A percentile compares a stretch with the other conserved stretches of the same genome.
These are phyloP conservation scores for Chelonia mydas DNA, from an alignment of 2,797 vertebrate species.

Conservation along the genomic window DNA sequence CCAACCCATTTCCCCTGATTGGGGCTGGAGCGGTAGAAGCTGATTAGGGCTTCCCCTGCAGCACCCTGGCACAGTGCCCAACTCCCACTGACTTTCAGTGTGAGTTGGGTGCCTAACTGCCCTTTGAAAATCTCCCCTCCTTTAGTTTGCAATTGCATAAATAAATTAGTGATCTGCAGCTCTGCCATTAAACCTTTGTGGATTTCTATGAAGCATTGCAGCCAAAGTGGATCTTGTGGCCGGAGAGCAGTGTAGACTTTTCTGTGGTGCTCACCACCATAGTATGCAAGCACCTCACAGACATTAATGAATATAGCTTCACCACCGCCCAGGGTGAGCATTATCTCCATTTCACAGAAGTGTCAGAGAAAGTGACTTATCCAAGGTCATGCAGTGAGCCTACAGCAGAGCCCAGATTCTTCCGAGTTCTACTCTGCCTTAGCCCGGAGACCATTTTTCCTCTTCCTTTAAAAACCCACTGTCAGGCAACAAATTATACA, in stretches of 20 bases:
- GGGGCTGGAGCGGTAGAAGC: no score
- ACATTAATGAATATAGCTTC: not conserved
- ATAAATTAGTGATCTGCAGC: not conserved
- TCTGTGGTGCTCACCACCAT: not conserved
- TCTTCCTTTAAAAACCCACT: constrained; percentile 31
- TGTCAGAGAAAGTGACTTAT: not conserved
- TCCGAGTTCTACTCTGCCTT: not conserved
- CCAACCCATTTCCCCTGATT: no score
- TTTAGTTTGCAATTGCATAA: not conserved
- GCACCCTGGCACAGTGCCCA: not conserved
- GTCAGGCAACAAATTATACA: constrained; percentile 3
- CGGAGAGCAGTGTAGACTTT: not conserved
- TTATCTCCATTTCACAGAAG: not conserved
- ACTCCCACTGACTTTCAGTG: not conserved
- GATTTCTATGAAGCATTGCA: not conserved
- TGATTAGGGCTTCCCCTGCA: no score
- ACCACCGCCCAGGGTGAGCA: not conserved
- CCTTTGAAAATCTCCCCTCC: not conserved
- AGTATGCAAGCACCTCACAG: not conserved
- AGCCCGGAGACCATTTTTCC: not conserved
- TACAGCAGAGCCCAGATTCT: not conserved
- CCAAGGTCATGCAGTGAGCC: not conserved
- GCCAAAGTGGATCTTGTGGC: not conserved
- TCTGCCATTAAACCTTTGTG: not conserved
- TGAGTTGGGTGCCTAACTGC: not conserved